Evolutionary conservation across 2,888 invertebrate species (phyloP), one percentile per base, ranked within the genome.

Genomic region (Philonicus albiceps): DNA sequence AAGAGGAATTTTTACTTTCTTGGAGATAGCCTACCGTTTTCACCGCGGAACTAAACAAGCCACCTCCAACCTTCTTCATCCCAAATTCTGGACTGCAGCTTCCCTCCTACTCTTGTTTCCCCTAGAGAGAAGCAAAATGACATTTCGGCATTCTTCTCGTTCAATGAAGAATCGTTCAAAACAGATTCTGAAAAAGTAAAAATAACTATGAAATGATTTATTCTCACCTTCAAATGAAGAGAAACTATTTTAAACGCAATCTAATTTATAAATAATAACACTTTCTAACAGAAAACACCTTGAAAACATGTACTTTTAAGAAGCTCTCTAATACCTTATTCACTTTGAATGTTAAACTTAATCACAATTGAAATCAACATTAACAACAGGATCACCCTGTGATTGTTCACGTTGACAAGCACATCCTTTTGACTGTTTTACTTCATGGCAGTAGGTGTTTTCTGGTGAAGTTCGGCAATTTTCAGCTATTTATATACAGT

Each of bases 341-440:
- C 64, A 64, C 19, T 27, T 64, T 8, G 2, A 64, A 22, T 11
- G 2, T 8, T n/a, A 64, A 8, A 64, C 11, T 22, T 22, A 2
- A n/a, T 13, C 13, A 2, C 22, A 64, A 22, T 64, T 64, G 64
- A 19, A 64, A 64, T 22, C 22, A 27, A 27, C 64, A 64, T 64
- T 64, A 64, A 64, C 53, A 53, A 53, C n/a, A 22, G 3, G 2
- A 8, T 64, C 64, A 64, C 64, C 64, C 64, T 64, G 22, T 64
- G 22, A 76, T 40, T 37, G 76, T 37, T 76, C 76, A 76, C 76
- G 76, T 76, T 76, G 76, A 76, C 76, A 76, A 76, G 31, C n/a
- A 74, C 16, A 22, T 76, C 76, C 76, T 76, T 76, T 76, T 16
- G 37, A 76, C 76, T 43, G 76, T 76, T 76, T 76, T 76, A 76